Evolutionary conservation across 1,140 invertebrate genomes (phyloP), one percentile per base, ranked within the genome.

Genomic region (Cherax quadricarinatus): DNA sequence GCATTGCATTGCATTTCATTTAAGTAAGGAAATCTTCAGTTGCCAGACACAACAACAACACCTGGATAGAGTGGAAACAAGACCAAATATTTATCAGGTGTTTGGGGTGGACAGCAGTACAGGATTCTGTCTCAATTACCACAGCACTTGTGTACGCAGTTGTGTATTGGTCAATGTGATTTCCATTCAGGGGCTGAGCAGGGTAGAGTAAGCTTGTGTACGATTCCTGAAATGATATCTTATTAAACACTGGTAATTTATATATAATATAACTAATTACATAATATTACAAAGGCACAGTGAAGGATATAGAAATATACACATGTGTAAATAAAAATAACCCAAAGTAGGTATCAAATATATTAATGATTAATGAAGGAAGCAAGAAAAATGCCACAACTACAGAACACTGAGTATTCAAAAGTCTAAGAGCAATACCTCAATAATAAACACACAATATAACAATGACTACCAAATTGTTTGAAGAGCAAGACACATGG

Each of bases 91-190:
- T 88, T 88, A 88, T 88, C 73, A 78, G 75, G 86, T 88, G 86
- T 88, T 80, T 80, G 86, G 86, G 86, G 48, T 88, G 53, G 86
- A 88, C 86, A 60, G 16, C 86, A 88, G 30, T 94, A 93, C 73
- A 66, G 62, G 73, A 80, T 82, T 87, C 91, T 87, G 21, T 81
- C 66, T 70, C 70, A 90, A 90, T 94, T 94, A 95, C 95, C 93
- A 93, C 90, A 86, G 94, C 93, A 93, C 94, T 94, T 73, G 93
- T 89, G 93, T 95, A 95, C 79, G 94, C 94, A 93, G 95, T 95
- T n/a, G 94, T 95, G 95, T 95, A 95, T 89, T 95, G 93, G 85
- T 94, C 94, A 78, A 94, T 80, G 53, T 94, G 94, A 12, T 93
- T 90, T 78, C 93, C 93, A 30, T 94, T 85, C 75, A 62, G 89